phyloP scores from a whole-genome alignment of 2,888 invertebrate genomes.

The Pammene aurita region DNA sequence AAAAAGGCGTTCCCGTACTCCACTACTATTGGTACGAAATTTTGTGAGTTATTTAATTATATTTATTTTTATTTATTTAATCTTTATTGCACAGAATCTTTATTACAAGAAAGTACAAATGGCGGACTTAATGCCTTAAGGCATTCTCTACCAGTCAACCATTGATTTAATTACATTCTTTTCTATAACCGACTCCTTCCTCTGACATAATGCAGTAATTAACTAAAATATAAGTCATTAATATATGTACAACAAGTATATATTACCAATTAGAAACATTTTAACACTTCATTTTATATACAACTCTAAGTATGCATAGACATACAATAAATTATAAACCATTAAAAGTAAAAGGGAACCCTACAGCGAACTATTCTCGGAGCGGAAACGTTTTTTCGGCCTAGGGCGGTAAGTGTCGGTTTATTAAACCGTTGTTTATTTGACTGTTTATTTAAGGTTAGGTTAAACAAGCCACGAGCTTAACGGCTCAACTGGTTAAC shows the following conservation, averaged over 20 bases:
- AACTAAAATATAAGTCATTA: no score
- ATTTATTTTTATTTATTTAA: no score
- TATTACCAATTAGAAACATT: background rate
- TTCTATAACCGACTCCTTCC: no score
- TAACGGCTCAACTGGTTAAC: constrained; percentile 29
- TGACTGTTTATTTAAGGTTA: constrained; percentile 25
- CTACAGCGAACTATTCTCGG: constrained; percentile 13
- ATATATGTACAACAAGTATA: background rate
- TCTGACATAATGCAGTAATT: no score
- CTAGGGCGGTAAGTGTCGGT: constrained; percentile 23
- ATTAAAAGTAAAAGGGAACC: constrained; percentile 15
- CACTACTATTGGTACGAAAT: no score
- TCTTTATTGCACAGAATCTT: no score
- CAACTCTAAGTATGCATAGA: constrained; percentile 8
- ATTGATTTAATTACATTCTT: no score
- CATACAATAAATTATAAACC: constrained; percentile 22
- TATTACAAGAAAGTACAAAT: no score
- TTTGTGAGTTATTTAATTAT: no score
- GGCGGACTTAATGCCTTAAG: no score
- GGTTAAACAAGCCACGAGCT: constrained; percentile 19
- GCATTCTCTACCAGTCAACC: no score
- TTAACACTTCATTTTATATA: constrained; percentile 3
- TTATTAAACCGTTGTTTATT: constrained; percentile 25
- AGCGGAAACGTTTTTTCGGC: constrained; percentile 22
- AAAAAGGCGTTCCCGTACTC: no score